phyloP scores from a whole-genome alignment of 2,797 vertebrate genomes.

The Notamacropus eugenii region DNA sequence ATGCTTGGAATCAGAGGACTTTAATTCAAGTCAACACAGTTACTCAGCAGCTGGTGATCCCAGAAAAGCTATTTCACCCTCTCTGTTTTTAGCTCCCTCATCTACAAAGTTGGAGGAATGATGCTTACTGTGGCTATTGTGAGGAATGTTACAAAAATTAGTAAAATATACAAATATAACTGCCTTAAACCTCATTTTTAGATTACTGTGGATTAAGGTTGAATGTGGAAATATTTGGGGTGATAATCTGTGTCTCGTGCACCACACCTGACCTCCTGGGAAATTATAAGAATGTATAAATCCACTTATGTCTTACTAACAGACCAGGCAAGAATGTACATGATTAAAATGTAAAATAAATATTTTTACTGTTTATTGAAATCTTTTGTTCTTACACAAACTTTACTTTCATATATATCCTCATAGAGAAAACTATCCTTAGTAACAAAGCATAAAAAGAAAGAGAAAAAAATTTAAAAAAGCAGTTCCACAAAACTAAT shows the following conservation, averaged over 20 bases:
- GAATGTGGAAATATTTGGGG: not conserved
- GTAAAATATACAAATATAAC: not conserved
- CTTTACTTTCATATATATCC: not conserved
- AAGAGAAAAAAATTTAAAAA: not conserved
- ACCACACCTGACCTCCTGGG: not conserved
- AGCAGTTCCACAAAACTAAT: not conserved
- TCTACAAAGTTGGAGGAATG: not conserved
- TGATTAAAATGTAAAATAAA: not conserved
- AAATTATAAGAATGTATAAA: not conserved
- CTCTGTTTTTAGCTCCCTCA: not conserved
- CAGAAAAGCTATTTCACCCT: no score
- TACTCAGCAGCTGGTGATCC: not conserved
- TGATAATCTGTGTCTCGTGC: not conserved
- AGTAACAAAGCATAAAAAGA: not conserved
- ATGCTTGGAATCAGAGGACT: not conserved
- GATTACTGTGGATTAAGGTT: not conserved
- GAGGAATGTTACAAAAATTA: not conserved
- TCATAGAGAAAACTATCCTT: not conserved
- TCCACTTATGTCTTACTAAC: not conserved
- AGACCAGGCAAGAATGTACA: not conserved
- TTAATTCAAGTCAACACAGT: not conserved
- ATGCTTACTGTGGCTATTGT: not conserved
- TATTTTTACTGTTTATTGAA: not conserved
- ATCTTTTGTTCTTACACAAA: not conserved
- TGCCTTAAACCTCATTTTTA: not conserved